phyloP scores from a whole-genome alignment of 2,888 invertebrate species.

The Linnaemya vulpina region DNA sequence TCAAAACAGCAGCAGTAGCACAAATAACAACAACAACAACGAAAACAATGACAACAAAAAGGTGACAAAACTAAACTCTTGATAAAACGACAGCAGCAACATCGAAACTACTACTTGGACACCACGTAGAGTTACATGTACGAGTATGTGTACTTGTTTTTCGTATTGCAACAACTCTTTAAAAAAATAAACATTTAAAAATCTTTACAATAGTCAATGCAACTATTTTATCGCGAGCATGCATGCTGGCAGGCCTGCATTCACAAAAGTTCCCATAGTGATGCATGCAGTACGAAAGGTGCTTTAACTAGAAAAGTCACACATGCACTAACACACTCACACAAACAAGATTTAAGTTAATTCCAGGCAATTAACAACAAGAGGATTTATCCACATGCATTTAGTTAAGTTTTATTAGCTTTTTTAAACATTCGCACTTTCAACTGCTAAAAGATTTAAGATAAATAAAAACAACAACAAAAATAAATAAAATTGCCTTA shows the following conservation, averaged over 20 bases:
- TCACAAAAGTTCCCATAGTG: conserved; percentile 56
- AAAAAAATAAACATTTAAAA: not conserved
- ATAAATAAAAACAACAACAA: conserved; percentile 28
- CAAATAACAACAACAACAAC: conserved; percentile 22
- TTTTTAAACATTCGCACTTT: conserved; percentile 34
- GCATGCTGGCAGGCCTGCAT: conserved; percentile 28
- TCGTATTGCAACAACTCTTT: conserved; percentile 22
- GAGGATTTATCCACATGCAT: conserved; percentile 39
- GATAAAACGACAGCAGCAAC: conserved; percentile 22
- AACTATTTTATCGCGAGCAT: conserved; percentile 23
- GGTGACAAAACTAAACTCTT: conserved; percentile 57
- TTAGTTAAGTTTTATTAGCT: conserved; percentile 35
- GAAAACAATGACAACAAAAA: conserved; percentile 23
- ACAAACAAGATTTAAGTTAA: conserved; percentile 43
- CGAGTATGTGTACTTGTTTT: conserved; percentile 17
- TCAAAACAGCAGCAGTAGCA: conserved; percentile 15
- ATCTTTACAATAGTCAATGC: conserved; percentile 43
- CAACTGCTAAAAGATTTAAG: conserved; percentile 43
- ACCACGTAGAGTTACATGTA: not conserved
- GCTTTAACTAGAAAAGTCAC: conserved; percentile 28
- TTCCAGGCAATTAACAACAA: conserved; percentile 58
- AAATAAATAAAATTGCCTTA: conserved; percentile 6
- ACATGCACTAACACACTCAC: conserved; percentile 10
- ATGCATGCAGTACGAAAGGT: conserved; percentile 43
- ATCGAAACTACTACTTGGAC: conserved; percentile 45